Evolutionary conservation across 1,140 invertebrate species (phyloP), one percentile per base, ranked within the genome.

Genomic region (Tetramorium parvispinum): DNA sequence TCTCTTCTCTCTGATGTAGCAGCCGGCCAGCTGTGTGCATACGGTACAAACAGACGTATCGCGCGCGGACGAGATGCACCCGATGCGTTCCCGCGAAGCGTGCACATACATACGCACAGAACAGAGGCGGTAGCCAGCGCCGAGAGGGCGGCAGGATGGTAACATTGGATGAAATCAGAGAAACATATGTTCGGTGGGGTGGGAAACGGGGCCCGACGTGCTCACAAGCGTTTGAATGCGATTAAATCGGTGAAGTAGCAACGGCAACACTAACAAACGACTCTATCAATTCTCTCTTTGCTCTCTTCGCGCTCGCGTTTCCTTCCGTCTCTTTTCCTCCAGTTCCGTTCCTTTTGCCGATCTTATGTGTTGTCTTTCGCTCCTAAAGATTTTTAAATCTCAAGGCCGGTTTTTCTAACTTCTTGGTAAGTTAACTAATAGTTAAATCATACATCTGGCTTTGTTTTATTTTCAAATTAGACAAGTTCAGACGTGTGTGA

Each of bases 151-250:
- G 59, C 10, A 40, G 57, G 11, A 32, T 4, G 46, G 27, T 82
- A 82, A 59, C 79, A 59, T 59, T 8, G 79, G 79, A 59, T 83
- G 68, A 83, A 83, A 83, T 83, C 68, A 49, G 79, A 61, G 79
- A 37, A 83, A 83, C 68, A 83, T 55, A 18, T 73, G 53, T 73
- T 49, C 40, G 53, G 27, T 13, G 13, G 8, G 32, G 3, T 37
- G 46, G 32, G 32, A 61, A 63, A 55, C 18, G 27, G 40, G 40
- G n/a, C 16, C 18, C 66, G 79, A 83, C 53, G 53, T 53, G 73
- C 24, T 85, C 82, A 77, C 59, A 65, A 61, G 46, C 82, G 73
- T 85, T 85, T 85, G 73, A 79, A 85, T 65, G 59, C 82, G 82
- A 85, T 85, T 79, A 85, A 85, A 37, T 73, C 46, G 49, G 24